Evolutionary conservation across 2,888 invertebrate species (phyloP).

Genomic region (Megaustenia siamemsis): DNA sequence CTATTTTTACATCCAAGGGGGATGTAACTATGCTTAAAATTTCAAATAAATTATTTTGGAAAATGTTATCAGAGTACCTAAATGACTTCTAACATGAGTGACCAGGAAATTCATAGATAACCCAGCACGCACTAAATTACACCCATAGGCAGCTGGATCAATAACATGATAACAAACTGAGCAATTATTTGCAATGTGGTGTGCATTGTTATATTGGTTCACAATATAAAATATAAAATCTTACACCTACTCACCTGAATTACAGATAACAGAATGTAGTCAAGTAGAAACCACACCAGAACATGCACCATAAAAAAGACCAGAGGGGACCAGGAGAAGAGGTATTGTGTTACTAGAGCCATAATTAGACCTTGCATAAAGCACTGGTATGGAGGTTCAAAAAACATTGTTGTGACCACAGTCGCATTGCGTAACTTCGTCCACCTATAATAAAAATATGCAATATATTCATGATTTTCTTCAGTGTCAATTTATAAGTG

Average conservation of each 20-base stretch:
- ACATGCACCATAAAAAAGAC: slow-evolving; percentile 95
- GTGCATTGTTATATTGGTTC: slow-evolving; percentile 83
- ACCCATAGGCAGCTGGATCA: no score
- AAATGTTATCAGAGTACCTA: no score
- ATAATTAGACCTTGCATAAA: slow-evolving; percentile 93
- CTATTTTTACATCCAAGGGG: no score
- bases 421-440: slow-evolving; percentile 96
- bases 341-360: slow-evolving; percentile 89
- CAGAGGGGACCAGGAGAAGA: slow-evolving; percentile 93
- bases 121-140: no score
- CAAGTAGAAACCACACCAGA: slow-evolving; percentile 95
- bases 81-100: no score
- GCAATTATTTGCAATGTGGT: no score
- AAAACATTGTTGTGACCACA: slow-evolving; percentile 92
- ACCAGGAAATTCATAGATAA: no score
- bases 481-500: neutral
- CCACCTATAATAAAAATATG: slow-evolving; percentile 87
- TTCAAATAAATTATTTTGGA: no score
- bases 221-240: no score
- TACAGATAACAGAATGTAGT: slow-evolving; percentile 90
- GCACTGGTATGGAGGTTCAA: slow-evolving; percentile 97
- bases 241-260: slow-evolving; percentile 63
- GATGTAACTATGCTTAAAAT: no score
- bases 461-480: neutral
- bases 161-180: no score